Percentiles rank a stretch among this genome's conserved stretches.
These are phyloP conservation scores for Euzophera pinguis DNA, from an alignment of 2,888 invertebrate species.

Conservation along the genomic window DNA sequence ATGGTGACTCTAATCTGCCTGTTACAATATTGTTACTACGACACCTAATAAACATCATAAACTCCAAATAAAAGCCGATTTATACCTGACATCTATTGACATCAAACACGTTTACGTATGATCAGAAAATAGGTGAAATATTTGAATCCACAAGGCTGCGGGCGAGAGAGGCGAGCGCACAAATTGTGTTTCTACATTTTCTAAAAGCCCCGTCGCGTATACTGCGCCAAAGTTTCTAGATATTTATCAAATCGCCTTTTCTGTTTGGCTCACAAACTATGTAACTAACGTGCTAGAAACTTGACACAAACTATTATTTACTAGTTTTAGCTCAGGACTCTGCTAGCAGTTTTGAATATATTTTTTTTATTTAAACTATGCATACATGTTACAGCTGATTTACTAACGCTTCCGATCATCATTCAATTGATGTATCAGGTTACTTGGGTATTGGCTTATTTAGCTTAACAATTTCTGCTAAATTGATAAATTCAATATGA, in stretches of 20 bases:
- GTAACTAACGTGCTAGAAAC: background rate
- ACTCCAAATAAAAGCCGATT: background rate
- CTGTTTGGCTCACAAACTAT: constrained; percentile 30
- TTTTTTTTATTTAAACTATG: no score
- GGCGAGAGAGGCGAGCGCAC: constrained; percentile 47
- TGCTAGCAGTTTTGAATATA: no score
- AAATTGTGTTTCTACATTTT: constrained; percentile 56
- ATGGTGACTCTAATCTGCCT: no score
- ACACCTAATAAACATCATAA: no score
- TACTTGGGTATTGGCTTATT: no score
- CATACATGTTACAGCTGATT: no score
- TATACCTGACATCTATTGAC: background rate
- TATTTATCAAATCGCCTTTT: constrained; percentile 62
- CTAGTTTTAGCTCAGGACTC: no score
- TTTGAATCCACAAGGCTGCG: constrained; percentile 40
- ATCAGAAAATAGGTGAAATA: constrained; percentile 35
- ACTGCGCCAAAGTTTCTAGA: constrained; percentile 55
- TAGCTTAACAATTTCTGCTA: no score
- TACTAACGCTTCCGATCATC: no score
- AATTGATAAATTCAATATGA: no score
- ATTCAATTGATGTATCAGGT: no score
- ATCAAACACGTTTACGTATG: background rate
- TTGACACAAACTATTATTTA: background rate
- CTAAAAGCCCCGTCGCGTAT: constrained; percentile 49
- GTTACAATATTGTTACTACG: no score